Evolutionary conservation across 30 jellyfish, hydroid and myxozoan species (phyloP).

Genomic region (Pelagia noctiluca): DNA sequence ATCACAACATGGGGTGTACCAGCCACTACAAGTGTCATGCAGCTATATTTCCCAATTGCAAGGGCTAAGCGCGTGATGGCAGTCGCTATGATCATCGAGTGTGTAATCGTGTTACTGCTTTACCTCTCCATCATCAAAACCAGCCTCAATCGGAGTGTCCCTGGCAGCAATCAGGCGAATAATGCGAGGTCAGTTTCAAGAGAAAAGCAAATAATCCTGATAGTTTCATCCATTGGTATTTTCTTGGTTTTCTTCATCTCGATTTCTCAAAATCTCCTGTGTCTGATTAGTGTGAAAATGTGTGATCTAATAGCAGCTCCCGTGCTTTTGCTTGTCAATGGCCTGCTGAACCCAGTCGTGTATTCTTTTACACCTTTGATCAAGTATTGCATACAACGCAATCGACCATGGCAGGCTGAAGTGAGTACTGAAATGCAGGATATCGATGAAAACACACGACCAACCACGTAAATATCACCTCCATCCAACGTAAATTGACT

Average conservation of each 20-base stretch:
- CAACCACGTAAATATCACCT: too few species aligned
- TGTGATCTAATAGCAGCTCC: not conserved
- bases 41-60: not conserved
- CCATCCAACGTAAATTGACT: too few species aligned
- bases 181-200: not conserved
- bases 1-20: not conserved
- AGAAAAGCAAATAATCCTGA: not conserved
- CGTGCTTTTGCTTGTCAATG: not conserved
- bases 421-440: too few species aligned
- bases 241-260: slow-evolving; percentile 1
- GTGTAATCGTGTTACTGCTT: not conserved
- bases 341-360: not conserved
- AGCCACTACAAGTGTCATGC: not conserved
- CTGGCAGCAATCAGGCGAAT: not conserved
- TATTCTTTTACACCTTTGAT: not conserved
- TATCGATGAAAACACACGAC: too few species aligned
- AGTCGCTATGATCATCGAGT: too few species aligned
- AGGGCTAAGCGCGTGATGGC: too few species aligned
- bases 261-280: not conserved
- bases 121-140: not conserved
- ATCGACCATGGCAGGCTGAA: too few species aligned
- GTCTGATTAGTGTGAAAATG: not conserved
- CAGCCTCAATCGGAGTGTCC: not conserved
- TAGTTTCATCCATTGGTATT: not conserved
- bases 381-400: not conserved